Conservation (phyloP, 2,797 vertebrate species). For the Peromyscus melanophrys region DNA sequence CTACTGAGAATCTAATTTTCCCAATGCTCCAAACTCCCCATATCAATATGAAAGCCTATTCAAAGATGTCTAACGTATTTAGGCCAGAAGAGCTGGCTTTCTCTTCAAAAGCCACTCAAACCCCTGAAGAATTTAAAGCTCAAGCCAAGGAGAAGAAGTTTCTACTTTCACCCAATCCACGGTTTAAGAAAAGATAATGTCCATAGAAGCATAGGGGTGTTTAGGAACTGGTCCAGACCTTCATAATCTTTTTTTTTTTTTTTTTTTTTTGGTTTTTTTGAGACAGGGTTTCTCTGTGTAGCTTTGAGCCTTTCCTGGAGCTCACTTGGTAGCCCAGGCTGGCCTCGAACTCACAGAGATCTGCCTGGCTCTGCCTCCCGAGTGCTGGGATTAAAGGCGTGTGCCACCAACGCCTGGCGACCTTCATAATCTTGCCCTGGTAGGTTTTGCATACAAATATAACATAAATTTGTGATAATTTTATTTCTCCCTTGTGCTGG, state of each 20-base stretch:
- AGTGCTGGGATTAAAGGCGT: too few species aligned
- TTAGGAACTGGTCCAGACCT: neutral
- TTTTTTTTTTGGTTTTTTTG: too few species aligned
- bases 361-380: too few species aligned
- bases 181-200: neutral
- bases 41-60: neutral
- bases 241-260: too few species aligned
- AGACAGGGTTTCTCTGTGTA: too few species aligned
- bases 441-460: neutral
- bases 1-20: neutral
- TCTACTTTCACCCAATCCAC: neutral
- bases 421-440: too few species aligned
- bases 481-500: neutral
- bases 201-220: neutral
- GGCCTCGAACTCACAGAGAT: too few species aligned
- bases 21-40: neutral
- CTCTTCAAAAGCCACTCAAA: neutral
- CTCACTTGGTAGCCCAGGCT: too few species aligned
- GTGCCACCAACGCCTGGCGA: too few species aligned
- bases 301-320: too few species aligned
- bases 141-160: neutral
- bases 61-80: neutral
- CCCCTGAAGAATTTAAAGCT: neutral
- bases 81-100: neutral
- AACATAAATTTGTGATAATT: neutral